A percentile compares a stretch with the other conserved stretches of the same genome.
Evolutionary conservation across 2,113 vertebrate species (phyloP).

Genomic region (Oncorhynchus tshawytscha): DNA sequence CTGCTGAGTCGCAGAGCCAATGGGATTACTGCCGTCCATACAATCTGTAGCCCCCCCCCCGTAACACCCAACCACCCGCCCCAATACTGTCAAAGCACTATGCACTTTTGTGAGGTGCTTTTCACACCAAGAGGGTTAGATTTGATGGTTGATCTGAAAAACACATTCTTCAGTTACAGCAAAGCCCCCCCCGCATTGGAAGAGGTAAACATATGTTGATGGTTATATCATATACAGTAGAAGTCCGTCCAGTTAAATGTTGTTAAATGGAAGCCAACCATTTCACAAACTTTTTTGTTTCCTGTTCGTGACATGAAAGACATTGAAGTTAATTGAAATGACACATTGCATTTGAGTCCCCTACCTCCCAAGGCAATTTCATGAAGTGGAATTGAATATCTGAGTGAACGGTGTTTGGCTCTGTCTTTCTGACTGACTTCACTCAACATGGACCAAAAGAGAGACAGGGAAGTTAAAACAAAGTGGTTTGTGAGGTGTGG

Average conservation of each 20-base stretch:
- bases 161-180: slow-evolving; percentile 6
- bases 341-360: slow-evolving; percentile 36
- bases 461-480: slow-evolving; percentile 23
- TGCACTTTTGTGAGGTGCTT: background rate
- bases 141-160: slow-evolving; percentile 6
- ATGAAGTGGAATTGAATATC: slow-evolving; percentile 46
- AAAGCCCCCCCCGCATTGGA: background rate
- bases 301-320: background rate
- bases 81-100: slow-evolving; percentile 5
- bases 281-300: background rate
- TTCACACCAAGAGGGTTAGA: slow-evolving; percentile 7
- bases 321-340: slow-evolving; percentile 37
- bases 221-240: background rate
- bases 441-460: slow-evolving; percentile 35
- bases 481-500: slow-evolving; percentile 25
- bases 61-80: background rate
- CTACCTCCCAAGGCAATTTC: slow-evolving; percentile 6
- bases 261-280: slow-evolving; percentile 9
- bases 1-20: background rate
- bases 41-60: background rate
- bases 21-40: background rate
- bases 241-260: background rate
- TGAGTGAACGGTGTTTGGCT: slow-evolving; percentile 51
- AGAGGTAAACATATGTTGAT: slow-evolving; percentile 15
- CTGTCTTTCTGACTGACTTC: slow-evolving; percentile 43